Evolutionary conservation across 2,888 invertebrate species (phyloP), one percentile per base, ranked within the genome.

Genomic region (Chesias legatella): DNA sequence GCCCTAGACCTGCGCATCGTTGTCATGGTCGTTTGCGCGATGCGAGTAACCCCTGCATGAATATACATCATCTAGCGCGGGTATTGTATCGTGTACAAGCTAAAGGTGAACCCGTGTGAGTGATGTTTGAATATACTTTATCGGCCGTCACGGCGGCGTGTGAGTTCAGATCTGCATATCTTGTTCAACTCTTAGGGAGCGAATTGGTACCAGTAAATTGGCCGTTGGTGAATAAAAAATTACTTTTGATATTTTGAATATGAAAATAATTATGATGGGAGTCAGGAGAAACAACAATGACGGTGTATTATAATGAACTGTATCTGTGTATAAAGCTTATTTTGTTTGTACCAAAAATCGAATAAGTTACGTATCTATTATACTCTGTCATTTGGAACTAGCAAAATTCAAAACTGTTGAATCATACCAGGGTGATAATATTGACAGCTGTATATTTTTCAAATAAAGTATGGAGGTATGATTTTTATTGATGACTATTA

Each of bases 271-370:
- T 23, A 26, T 28, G 31, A 48, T 46, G 33, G 33, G n/a, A n/a
- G 41, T 41, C 42, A 40, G 33, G 37, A 44, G 46, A 30, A 33
- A 33, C 31, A 32, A 27, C 20, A 26, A 22, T 24, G 13, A 22
- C 22, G 29, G 31, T 46, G 33, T 47, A 41, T 31, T 43, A 34
- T 51, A 40, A 40, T 27, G 35, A 27, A 31, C 36, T 7, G 32
- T 46, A 41, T 37, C 36, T 43, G 36, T 51, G 44, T 53, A 49
- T 45, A 45, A 51, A 54, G 49, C 49, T 51, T 51, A 34, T 43
- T 46, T 51, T 37, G 31, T 47, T 51, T 49, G 35, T 51, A 51
- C 54, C 51, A 51, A 51, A 54, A 51, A 48, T 42, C 27, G 25
- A 43, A 27, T 47, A 43, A 41, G 31, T 47, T 43, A 31, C 43